Conservation (phyloP, 92 coral and sea anemone genomes). For the Epizoanthus fatuus region DNA sequence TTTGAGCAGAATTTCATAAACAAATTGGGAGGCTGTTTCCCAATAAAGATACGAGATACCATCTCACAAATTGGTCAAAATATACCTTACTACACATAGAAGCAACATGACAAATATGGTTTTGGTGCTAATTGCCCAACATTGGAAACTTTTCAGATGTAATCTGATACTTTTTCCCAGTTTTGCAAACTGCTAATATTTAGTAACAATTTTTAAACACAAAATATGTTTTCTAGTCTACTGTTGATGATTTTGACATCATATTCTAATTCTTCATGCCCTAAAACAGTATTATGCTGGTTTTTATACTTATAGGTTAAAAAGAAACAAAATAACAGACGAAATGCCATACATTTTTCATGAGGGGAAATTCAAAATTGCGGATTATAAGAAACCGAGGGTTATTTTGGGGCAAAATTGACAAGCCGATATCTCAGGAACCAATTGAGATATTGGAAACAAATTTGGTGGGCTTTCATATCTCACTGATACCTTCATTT, state of each 20-base stretch:
- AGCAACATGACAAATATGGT: background rate
- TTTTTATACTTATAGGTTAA: background rate
- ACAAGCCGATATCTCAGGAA: background rate
- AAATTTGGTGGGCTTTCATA: background rate
- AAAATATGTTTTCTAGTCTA: too few species aligned
- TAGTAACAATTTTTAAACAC: background rate
- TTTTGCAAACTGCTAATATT: background rate
- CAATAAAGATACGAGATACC: background rate
- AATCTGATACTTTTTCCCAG: background rate
- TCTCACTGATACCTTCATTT: background rate
- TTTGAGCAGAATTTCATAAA: too few species aligned
- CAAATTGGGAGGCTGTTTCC: too few species aligned
- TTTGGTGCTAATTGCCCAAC: background rate
- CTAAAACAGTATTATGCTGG: background rate
- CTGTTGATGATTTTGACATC: background rate
- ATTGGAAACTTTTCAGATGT: background rate
- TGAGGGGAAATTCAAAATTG: background rate
- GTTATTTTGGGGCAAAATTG: background rate
- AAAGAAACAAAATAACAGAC: background rate
- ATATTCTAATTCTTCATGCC: background rate
- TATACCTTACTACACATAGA: background rate
- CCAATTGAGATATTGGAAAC: background rate
- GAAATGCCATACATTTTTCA: background rate
- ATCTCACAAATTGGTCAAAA: background rate
- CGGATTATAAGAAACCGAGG: background rate